phyloP scores from a whole-genome alignment of 1,140 invertebrate genomes.

The Drosophila gunungcola region DNA sequence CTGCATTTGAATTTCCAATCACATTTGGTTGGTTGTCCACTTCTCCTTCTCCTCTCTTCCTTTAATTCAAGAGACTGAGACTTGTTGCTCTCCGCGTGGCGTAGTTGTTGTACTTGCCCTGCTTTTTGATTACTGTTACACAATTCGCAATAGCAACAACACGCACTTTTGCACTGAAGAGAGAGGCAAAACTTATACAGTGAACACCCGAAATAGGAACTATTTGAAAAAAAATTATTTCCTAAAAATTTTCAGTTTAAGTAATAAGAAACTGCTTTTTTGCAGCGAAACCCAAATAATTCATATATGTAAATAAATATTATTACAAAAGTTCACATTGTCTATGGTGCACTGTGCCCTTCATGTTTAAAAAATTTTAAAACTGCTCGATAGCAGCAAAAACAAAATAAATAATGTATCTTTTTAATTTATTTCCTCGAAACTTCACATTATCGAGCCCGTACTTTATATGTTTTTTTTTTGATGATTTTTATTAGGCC shows the following conservation, averaged over 20 bases:
- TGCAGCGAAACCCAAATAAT: too few relatives aligned
- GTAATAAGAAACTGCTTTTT: background rate
- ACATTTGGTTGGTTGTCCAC: slow-evolving; percentile 31
- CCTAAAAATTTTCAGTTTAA: background rate
- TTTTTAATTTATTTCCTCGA: background rate
- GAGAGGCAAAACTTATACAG: slow-evolving; percentile 6
- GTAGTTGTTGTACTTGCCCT: slow-evolving; percentile 35
- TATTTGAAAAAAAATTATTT: background rate
- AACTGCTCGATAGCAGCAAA: too few relatives aligned
- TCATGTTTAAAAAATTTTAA: too few relatives aligned
- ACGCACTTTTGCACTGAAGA: slow-evolving; percentile 49
- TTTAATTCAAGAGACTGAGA: slow-evolving; percentile 58
- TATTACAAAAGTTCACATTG: too few relatives aligned
- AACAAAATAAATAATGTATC: too few relatives aligned
- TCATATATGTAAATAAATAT: too few relatives aligned
- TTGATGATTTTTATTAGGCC: slow-evolving; percentile 9
- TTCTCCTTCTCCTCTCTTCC: background rate
- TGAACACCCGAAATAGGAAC: background rate
- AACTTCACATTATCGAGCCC: background rate
- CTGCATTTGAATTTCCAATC: slow-evolving; percentile 75
- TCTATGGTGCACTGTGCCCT: too few relatives aligned
- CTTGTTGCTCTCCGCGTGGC: slow-evolving; percentile 51
- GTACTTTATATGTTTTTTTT: slow-evolving; percentile 12
- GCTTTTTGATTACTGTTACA: slow-evolving; percentile 67
- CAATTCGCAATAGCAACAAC: slow-evolving; percentile 50